These are phyloP conservation scores for Chymomyza procnemis DNA, from an alignment of 2,888 invertebrate genomes.

Conservation along the genomic window DNA sequence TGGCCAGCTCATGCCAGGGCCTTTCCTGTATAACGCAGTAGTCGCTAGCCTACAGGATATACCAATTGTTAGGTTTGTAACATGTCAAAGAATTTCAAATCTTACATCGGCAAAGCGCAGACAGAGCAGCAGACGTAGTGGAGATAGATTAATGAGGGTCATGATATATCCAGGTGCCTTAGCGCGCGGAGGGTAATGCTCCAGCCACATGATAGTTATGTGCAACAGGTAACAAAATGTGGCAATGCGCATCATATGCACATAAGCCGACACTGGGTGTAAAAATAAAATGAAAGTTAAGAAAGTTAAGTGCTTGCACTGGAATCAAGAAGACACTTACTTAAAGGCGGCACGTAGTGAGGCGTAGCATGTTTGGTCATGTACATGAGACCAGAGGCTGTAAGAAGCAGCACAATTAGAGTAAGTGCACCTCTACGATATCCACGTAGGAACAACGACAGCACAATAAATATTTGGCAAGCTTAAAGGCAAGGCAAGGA, in stretches of 20 bases:
- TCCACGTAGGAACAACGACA: conserved; percentile 72
- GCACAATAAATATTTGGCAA: conserved; percentile 62
- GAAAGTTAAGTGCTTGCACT: background rate
- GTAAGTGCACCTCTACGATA: conserved; percentile 71
- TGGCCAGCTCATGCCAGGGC: conserved; percentile 74
- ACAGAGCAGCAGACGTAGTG: conserved; percentile 63
- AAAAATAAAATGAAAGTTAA: too few relatives aligned
- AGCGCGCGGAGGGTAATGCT: conserved; percentile 69
- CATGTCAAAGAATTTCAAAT: background rate
- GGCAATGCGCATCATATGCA: conserved; percentile 60
- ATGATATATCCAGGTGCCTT: conserved; percentile 55
- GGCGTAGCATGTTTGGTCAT: conserved; percentile 72
- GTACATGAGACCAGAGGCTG: conserved; percentile 70
- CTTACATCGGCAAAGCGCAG: conserved; percentile 72
- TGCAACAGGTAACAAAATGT: conserved; percentile 72
- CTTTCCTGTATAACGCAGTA: conserved; percentile 65
- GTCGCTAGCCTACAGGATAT: conserved; percentile 56
- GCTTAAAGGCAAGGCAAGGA: conserved; percentile 44
- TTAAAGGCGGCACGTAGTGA: conserved; percentile 70
- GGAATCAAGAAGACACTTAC: conserved; percentile 53
- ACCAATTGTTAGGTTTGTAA: background rate
- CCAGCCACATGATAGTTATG: conserved; percentile 72
- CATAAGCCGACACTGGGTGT: conserved; percentile 72
- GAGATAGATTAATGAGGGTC: conserved; percentile 55
- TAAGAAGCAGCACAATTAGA: conserved; percentile 64